Percentiles rank a stretch among this genome's conserved stretches.
These are phyloP conservation scores for Macheiramphus alcinus DNA, from an alignment of 2,113 vertebrate genomes.

Conservation along the genomic window DNA sequence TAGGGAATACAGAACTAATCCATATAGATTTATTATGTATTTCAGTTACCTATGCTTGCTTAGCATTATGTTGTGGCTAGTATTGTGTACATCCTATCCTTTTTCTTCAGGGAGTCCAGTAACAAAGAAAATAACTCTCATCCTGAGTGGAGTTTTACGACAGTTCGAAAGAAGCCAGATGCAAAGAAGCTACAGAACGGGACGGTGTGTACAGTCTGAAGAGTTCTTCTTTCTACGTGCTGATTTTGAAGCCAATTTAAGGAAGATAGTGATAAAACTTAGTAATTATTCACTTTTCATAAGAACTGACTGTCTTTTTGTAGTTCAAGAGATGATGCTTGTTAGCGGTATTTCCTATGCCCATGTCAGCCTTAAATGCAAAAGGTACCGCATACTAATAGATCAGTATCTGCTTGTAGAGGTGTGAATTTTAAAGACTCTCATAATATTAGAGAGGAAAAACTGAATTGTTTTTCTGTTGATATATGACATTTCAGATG, in stretches of 20 bases:
- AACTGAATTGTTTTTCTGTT: not conserved
- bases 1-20: not conserved
- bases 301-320: not conserved
- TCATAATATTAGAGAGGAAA: not conserved
- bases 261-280: not conserved
- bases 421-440: not conserved
- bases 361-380: not conserved
- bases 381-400: rapidly evolving
- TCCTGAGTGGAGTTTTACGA: slow-evolving; percentile 91
- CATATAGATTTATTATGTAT: not conserved
- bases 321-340: not conserved
- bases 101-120: slow-evolving; percentile 82
- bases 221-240: not conserved
- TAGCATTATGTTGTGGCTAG: not conserved
- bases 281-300: not conserved
- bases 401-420: not conserved
- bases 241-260: not conserved
- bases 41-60: not conserved
- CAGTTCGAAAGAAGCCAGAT: slow-evolving; percentile 91
- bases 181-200: slow-evolving; percentile 87
- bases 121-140: slow-evolving; percentile 86
- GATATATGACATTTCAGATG: not conserved
- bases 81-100: not conserved
- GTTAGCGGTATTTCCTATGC: not conserved
- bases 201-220: slow-evolving; percentile 69